Conservation (phyloP, 2,888 invertebrate species). For the Buathra laborator region DNA sequence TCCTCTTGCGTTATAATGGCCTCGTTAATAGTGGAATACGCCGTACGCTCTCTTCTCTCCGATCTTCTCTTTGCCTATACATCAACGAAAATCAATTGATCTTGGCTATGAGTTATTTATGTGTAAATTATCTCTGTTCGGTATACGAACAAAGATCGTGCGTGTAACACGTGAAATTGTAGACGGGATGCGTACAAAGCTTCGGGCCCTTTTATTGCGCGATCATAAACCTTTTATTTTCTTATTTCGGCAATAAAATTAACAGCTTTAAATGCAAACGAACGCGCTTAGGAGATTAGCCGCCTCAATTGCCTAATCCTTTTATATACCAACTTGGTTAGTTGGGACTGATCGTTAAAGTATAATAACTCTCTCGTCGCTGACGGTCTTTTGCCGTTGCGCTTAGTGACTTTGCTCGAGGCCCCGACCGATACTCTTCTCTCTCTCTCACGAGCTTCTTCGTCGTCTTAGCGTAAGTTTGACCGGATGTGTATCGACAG, state of each 20-base stretch:
- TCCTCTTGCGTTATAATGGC: conserved; percentile 16
- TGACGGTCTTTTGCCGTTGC: conserved; percentile 17
- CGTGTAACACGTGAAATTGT: no score
- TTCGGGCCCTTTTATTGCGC: no score
- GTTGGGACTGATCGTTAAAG: conserved; percentile 38
- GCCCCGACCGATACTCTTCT: conserved; percentile 20
- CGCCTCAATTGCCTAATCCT: conserved; percentile 45
- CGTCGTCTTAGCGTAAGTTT: not conserved
- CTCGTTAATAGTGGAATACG: no score
- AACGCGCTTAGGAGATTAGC: not conserved
- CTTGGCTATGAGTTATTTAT: conserved; percentile 3
- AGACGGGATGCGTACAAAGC: no score
- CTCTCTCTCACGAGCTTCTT: not conserved
- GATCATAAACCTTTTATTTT: no score
- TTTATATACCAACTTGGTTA: conserved; percentile 26
- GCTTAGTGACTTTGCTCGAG: conserved; percentile 17
- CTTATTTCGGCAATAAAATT: no score
- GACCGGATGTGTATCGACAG: conserved; percentile 25
- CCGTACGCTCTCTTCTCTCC: no score
- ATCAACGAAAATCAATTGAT: conserved; percentile 49
- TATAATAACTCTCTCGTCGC: conserved; percentile 48
- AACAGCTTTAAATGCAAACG: conserved; percentile 10
- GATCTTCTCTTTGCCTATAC: no score
- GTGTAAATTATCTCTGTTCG: no score
- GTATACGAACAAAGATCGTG: no score